phyloP scores from a whole-genome alignment of 1,140 invertebrate species.

The Saccostrea echinata region DNA sequence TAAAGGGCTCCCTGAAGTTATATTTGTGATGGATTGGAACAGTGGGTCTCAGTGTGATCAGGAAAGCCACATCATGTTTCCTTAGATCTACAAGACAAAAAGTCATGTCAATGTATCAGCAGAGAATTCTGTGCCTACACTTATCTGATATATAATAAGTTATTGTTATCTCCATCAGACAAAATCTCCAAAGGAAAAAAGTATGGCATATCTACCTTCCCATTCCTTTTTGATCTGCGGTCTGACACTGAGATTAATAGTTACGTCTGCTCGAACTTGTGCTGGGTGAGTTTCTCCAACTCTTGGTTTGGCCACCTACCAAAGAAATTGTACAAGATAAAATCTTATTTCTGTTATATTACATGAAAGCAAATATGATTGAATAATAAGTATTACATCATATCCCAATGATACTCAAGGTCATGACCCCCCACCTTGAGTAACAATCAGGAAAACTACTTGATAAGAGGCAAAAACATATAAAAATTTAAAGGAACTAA shows the following conservation, averaged over 20 bases:
- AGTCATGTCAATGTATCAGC: background rate
- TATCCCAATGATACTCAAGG: too few relatives aligned
- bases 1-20: slow-evolving; percentile 77
- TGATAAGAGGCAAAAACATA: too few relatives aligned
- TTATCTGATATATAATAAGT: too few relatives aligned
- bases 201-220: slow-evolving; percentile 85
- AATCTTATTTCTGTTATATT: too few relatives aligned
- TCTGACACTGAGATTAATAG: slow-evolving; percentile 91
- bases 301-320: slow-evolving; percentile 83
- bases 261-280: slow-evolving; percentile 95
- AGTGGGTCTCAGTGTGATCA: slow-evolving; percentile 93
- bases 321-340: background rate
- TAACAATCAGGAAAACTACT: too few relatives aligned
- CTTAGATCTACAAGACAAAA: slow-evolving; percentile 83
- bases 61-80: slow-evolving; percentile 98
- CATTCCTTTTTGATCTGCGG: slow-evolving; percentile 97
- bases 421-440: too few relatives aligned
- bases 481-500: too few relatives aligned
- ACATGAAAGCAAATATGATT: too few relatives aligned
- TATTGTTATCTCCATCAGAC: too few relatives aligned
- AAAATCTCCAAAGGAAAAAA: too few relatives aligned
- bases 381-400: too few relatives aligned
- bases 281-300: slow-evolving; percentile 96
- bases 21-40: slow-evolving; percentile 86
- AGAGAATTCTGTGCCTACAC: background rate